A percentile compares a stretch with the other conserved stretches of the same genome.
Evolutionary conservation across 2,797 vertebrate genomes (phyloP).

Genomic region (Miichthys miiuy): DNA sequence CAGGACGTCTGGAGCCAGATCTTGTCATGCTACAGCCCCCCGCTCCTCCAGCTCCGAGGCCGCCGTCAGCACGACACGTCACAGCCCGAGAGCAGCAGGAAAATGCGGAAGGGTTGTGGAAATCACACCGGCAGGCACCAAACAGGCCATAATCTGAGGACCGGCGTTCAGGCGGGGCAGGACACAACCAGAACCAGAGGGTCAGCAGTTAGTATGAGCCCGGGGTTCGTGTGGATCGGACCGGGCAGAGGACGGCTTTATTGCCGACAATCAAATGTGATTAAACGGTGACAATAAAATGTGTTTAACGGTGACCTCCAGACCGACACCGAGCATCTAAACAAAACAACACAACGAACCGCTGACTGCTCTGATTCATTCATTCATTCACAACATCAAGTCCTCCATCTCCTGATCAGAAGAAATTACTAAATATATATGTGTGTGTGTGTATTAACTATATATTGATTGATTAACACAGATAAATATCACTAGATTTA

Average conservation of each 20-base stretch:
- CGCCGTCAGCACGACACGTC: conserved; percentile 97
- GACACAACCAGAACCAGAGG: too few relatives aligned
- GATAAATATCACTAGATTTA: too few relatives aligned
- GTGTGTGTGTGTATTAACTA: too few relatives aligned
- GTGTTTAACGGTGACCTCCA: conserved; percentile 28
- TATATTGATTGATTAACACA: too few relatives aligned
- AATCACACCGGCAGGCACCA: conserved; percentile 75
- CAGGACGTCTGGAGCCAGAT: conserved; percentile 83
- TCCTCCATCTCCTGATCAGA: too few relatives aligned
- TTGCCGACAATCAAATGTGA: conserved; percentile 9
- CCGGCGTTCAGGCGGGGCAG: conserved; percentile 13
- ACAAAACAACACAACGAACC: background rate
- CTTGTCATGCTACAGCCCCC: conserved; percentile 89
- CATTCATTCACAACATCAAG: too few relatives aligned
- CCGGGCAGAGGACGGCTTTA: too few relatives aligned
- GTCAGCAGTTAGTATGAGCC: conserved; percentile 24
- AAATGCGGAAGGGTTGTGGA: conserved; percentile 92
- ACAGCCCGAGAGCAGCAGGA: conserved; percentile 94
- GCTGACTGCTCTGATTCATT: background rate
- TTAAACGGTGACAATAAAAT: conserved; percentile 27
- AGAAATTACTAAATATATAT: too few relatives aligned
- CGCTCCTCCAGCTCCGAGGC: conserved; percentile 92
- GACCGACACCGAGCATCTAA: conserved; percentile 22
- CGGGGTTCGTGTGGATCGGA: background rate
- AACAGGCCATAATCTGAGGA: conserved; percentile 76